Evolutionary conservation across 2,888 invertebrate species (phyloP), one percentile per base, ranked within the genome.

Genomic region (Sylvicola fuscatus): DNA sequence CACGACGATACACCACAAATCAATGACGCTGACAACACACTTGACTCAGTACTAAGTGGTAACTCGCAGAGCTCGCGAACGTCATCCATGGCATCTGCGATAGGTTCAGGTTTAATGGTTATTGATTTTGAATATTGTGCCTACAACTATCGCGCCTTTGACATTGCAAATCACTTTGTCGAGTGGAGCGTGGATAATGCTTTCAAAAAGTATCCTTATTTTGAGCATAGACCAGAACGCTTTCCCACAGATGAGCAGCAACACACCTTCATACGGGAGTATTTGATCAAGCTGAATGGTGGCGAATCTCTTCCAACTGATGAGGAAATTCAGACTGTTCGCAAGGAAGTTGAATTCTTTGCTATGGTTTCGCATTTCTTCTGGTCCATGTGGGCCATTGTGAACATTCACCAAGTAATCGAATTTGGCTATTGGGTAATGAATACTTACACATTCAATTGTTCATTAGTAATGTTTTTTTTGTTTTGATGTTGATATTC

Each of bases 111-210:
- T 42, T 57, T 87, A 26, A 77, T 81, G 12, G 64, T 87, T 17
- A 87, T 86, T 49, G 93, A 93, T 54, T 93, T 86, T 53, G 92
- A 93, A 58, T 93, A 92, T 52, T 90, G 90, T 56, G 83, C 90
- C 0, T 93, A 93, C 59, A 92, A 93, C 53, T 84, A 84, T 47
- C 66, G 92, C 35, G 89, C 80, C 1, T 93, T 90, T 56, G 93
- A 93, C 56, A 62, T 93, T 34, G 92, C 92, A 3, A 93, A 93
- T 58, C 93, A 93, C 50, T 90, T 93, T 54, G 68, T 83, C 42
- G 93, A 93, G 54, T 87, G 89, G 86, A 71, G 71, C 2, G 83
- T 83, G 51, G 86, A 92, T 51, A 92, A 93, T 55, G 83, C 78
- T 1, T 71, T 72, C 38, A 66, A 73, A 0, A 65, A 73, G 26